Percentiles rank a stretch among this genome's conserved stretches.
Conservation (phyloP, 2,113 vertebrate species). For the Mandrillus leucophaeus region DNA sequence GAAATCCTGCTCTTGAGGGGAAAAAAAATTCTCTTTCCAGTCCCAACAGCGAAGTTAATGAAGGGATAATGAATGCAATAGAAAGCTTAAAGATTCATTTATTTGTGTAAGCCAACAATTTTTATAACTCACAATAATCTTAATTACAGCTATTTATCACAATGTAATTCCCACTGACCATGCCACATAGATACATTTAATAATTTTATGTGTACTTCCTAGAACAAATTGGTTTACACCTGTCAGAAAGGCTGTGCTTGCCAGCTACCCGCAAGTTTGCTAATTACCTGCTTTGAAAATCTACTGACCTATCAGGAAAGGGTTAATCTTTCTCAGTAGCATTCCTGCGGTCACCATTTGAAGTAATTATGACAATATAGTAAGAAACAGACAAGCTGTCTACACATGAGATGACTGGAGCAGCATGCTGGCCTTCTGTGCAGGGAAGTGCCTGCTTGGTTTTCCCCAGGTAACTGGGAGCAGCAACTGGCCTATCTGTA, state of each 20-base stretch:
- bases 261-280: constrained; percentile 53
- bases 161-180: background rate
- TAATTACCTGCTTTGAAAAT: constrained; percentile 65
- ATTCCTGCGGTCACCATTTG: background rate
- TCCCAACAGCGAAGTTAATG: background rate
- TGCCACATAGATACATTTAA: background rate
- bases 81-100: background rate
- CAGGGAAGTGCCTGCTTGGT: constrained; percentile 62
- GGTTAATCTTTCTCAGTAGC: constrained; percentile 55
- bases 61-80: background rate
- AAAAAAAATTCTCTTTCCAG: background rate
- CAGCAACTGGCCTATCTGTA: background rate
- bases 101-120: background rate
- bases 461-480: background rate
- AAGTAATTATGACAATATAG: constrained; percentile 42
- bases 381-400: constrained; percentile 38
- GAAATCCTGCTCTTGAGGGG: background rate
- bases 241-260: background rate
- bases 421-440: constrained; percentile 62
- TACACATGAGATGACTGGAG: background rate
- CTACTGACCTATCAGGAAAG: constrained; percentile 54
- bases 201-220: background rate
- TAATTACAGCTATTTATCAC: constrained; percentile 7
- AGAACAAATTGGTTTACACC: background rate
- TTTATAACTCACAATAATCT: background rate